Conservation (phyloP, 2,797 vertebrate species). For the Dallia pectoralis region DNA sequence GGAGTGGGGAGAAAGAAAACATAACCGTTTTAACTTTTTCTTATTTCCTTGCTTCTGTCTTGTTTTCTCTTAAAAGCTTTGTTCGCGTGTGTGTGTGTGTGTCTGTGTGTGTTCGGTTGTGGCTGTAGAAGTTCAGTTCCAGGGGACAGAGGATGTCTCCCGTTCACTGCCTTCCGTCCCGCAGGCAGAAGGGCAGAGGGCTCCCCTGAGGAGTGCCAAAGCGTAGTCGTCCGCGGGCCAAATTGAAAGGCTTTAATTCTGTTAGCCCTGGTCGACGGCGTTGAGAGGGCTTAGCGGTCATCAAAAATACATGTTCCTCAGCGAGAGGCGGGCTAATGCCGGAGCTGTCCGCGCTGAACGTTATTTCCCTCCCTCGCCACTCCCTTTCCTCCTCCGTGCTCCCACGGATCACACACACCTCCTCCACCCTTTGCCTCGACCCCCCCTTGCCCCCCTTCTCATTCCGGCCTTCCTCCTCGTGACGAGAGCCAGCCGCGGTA, state of each 20-base stretch:
- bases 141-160: slow-evolving; percentile 1
- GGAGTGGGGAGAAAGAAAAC: slow-evolving; percentile 39
- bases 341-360: slow-evolving; percentile 22
- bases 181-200: slow-evolving; percentile 27
- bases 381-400: too few relatives aligned
- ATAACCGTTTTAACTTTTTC: slow-evolving; percentile 6
- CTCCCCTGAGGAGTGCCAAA: slow-evolving; percentile 39
- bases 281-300: slow-evolving; percentile 52
- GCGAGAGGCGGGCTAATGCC: slow-evolving; percentile 28
- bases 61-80: background rate
- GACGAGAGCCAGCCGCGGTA: slow-evolving; percentile 38
- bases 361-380: background rate
- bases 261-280: slow-evolving; percentile 45
- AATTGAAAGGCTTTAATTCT: slow-evolving; percentile 53
- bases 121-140: background rate
- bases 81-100: background rate
- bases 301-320: slow-evolving; percentile 60
- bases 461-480: slow-evolving; percentile 19
- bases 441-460: background rate
- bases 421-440: background rate
- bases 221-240: slow-evolving; percentile 34
- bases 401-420: slow-evolving; percentile 1
- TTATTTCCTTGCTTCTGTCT: slow-evolving; percentile 1
- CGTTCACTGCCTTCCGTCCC: slow-evolving; percentile 30
- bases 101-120: slow-evolving; percentile 2